phyloP scores from a whole-genome alignment of 2,113 vertebrate species.

The Beaufortia kweichowensis region DNA sequence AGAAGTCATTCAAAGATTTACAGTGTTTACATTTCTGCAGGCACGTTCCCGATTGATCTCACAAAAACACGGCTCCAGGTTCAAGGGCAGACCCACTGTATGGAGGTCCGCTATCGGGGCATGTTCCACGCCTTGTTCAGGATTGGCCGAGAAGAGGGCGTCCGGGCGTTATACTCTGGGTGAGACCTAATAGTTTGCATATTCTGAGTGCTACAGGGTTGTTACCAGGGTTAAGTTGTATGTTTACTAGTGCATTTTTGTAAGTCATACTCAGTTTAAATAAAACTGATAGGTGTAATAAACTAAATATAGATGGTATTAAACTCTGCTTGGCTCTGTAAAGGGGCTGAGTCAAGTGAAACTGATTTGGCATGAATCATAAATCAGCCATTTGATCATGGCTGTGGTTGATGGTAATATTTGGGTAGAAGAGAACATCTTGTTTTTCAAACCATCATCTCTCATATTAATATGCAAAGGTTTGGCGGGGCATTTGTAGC shows the following conservation, averaged over 20 bases:
- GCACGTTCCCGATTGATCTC: slow-evolving; percentile 92
- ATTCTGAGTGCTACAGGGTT: neutral
- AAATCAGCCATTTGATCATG: no score
- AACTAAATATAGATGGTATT: slow-evolving; percentile 55
- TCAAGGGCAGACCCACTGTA: slow-evolving; percentile 91
- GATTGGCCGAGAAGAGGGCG: slow-evolving; percentile 90
- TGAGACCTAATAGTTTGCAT: slow-evolving; percentile 61
- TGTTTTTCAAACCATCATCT: slow-evolving; percentile 25
- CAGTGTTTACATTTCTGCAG: slow-evolving; percentile 61
- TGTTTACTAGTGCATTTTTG: neutral
- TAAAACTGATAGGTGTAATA: slow-evolving; percentile 34
- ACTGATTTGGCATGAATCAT: neutral
- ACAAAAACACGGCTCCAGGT: slow-evolving; percentile 95
- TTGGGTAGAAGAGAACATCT: neutral
- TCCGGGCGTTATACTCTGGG: slow-evolving; percentile 90
- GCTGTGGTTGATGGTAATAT: neutral
- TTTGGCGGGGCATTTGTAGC: neutral
- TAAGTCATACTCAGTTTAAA: neutral
- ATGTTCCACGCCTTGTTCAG: slow-evolving; percentile 93
- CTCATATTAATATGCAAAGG: neutral
- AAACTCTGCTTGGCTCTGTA: slow-evolving; percentile 17
- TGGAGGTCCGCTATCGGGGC: slow-evolving; percentile 89
- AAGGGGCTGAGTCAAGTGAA: slow-evolving; percentile 29
- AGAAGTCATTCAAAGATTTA: no score
- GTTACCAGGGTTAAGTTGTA: no score